Evolutionary conservation across 2,113 vertebrate species (phyloP).

Genomic region (Talpa occidentalis): DNA sequence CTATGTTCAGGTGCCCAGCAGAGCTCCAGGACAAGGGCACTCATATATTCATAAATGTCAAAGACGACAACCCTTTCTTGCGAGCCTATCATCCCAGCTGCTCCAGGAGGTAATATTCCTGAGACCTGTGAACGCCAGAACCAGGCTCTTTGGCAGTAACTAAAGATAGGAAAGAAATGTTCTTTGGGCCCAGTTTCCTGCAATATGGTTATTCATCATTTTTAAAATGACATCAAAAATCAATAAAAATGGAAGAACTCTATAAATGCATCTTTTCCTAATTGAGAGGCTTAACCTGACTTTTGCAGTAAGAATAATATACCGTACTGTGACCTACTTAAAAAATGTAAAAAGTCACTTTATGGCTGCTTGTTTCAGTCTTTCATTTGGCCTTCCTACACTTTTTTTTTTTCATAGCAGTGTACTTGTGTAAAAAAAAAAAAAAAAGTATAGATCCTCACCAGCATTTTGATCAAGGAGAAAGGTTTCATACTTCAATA

Average conservation of each 20-base stretch:
- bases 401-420: constrained; percentile 10
- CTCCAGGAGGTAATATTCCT: constrained; percentile 65
- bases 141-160: constrained; percentile 59
- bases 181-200: constrained; percentile 72
- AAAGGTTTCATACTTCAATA: constrained; percentile 90
- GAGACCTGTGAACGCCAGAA: constrained; percentile 57
- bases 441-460: constrained; percentile 69
- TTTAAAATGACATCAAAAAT: constrained; percentile 80
- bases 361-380: constrained; percentile 73
- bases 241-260: constrained; percentile 82
- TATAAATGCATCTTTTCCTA: constrained; percentile 78
- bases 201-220: constrained; percentile 79
- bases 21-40: constrained; percentile 71
- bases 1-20: constrained; percentile 64
- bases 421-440: not conserved
- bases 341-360: constrained; percentile 80
- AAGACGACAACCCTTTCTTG: constrained; percentile 63
- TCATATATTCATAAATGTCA: constrained; percentile 78
- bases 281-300: constrained; percentile 82
- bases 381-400: constrained; percentile 71
- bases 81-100: constrained; percentile 52
- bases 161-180: constrained; percentile 63
- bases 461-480: constrained; percentile 84
- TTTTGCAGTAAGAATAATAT: constrained; percentile 80
- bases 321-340: constrained; percentile 74